Percentiles rank a stretch among this genome's conserved stretches.
Evolutionary conservation across 1,140 invertebrate genomes (phyloP).

Genomic region (Acromyrmex heyeri): DNA sequence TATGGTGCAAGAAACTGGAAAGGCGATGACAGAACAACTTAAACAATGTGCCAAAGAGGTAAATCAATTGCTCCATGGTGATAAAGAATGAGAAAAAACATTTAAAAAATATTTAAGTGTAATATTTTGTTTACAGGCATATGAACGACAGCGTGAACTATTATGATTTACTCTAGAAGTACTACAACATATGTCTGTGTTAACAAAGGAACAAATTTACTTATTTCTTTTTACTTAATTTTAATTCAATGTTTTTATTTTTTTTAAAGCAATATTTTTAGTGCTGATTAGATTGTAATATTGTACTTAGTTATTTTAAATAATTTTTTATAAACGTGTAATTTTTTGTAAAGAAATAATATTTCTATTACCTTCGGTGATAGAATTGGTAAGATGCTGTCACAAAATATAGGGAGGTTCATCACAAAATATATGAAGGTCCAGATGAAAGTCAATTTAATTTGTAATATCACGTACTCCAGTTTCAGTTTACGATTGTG

Average conservation of each 20-base stretch:
- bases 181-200: not conserved
- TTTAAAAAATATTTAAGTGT: not conserved
- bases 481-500: too few species aligned
- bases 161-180: not conserved
- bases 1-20: slow-evolving; percentile 87
- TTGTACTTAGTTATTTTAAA: not conserved
- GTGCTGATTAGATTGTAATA: not conserved
- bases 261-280: not conserved
- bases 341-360: too few species aligned
- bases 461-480: not conserved
- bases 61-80: not conserved
- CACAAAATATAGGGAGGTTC: too few species aligned
- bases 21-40: slow-evolving; percentile 81
- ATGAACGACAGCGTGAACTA: slow-evolving; percentile 14
- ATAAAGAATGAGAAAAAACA: not conserved
- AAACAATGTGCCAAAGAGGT: slow-evolving; percentile 84
- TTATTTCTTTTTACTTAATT: slow-evolving; percentile 9
- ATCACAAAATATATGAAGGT: too few species aligned
- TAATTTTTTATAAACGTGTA: not conserved
- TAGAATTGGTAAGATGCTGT: too few species aligned
- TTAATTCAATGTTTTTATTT: not conserved
- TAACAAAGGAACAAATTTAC: not conserved
- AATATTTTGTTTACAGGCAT: slow-evolving; percentile 59
- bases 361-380: too few species aligned
- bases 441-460: too few species aligned